Conservation (phyloP, 2,113 vertebrate genomes). For the human region GRCh38 chr6:155697001-155697500, state of each 20-base stretch:
- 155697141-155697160: neutral
- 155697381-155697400: neutral
- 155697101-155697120: neutral
- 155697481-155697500: neutral
- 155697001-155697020: neutral
- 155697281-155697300: slow-evolving; percentile 1
- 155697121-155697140: slow-evolving; percentile 27
- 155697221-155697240: neutral
- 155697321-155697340: neutral
- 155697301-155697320: neutral
- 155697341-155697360: neutral
- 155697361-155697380: neutral
- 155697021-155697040: neutral
- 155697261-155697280: neutral
- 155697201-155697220: neutral
- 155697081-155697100: neutral
- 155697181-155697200: neutral
- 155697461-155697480: neutral
- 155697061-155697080: neutral
- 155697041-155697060: neutral
- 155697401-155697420: neutral
- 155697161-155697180: neutral
- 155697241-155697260: neutral
- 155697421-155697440: neutral
- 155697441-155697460: neutral